These are phyloP conservation scores for Campoplex capitator DNA, from an alignment of 2,888 invertebrate species.

Conservation along the genomic window DNA sequence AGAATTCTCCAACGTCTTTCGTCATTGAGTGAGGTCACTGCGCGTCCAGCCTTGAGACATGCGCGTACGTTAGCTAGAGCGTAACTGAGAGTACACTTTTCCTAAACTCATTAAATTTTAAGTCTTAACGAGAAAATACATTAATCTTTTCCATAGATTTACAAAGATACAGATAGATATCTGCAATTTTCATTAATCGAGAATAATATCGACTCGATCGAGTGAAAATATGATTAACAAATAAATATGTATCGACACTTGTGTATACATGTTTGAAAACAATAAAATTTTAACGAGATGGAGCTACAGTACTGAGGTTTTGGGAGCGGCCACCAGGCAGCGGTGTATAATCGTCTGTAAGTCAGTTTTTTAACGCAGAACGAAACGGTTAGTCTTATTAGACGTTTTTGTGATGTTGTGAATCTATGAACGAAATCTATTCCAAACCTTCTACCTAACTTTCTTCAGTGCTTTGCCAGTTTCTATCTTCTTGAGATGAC, in stretches of 20 bases:
- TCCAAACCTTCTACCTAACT: no score
- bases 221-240: neutral
- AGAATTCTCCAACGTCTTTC: slow-evolving; percentile 58
- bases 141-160: neutral
- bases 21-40: slow-evolving; percentile 66
- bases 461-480: neutral
- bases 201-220: slow-evolving; percentile 1
- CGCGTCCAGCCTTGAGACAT: slow-evolving; percentile 46
- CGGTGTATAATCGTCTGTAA: slow-evolving; percentile 13
- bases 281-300: neutral
- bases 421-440: neutral
- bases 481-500: neutral
- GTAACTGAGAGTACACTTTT: slow-evolving; percentile 11
- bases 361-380: neutral
- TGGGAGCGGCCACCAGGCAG: slow-evolving; percentile 29
- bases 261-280: neutral
- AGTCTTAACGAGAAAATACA: slow-evolving; percentile 12
- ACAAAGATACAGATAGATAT: neutral
- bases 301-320: neutral
- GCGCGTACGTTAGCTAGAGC: slow-evolving; percentile 13
- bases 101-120: neutral
- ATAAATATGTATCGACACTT: neutral
- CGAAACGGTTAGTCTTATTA: neutral
- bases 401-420: neutral
- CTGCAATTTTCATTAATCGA: neutral